Conservation (phyloP, 2,113 vertebrate species). For the Sinocyclocheilus grahami region DNA sequence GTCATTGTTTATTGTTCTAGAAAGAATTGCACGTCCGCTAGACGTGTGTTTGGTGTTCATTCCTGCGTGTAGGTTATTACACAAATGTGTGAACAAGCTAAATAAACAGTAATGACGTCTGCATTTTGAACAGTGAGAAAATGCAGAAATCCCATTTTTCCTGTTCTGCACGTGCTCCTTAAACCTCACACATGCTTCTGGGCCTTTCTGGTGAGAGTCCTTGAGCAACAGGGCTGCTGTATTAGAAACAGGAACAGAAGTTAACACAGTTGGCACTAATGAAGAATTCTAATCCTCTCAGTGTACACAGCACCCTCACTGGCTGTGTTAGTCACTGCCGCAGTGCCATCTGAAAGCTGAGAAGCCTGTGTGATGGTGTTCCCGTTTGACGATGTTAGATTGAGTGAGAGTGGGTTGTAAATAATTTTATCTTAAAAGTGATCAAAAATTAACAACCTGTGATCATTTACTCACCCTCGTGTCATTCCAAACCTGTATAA, state of each 20-base stretch:
- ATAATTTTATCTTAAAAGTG: background rate
- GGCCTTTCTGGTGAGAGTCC: slow-evolving; percentile 66
- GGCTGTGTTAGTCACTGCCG: slow-evolving; percentile 50
- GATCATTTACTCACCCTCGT: background rate
- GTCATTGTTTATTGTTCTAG: background rate
- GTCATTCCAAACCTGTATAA: background rate
- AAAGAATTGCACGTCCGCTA: background rate
- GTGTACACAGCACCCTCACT: slow-evolving; percentile 55
- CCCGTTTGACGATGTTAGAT: background rate
- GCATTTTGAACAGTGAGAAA: slow-evolving; percentile 3
- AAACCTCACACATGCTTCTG: slow-evolving; percentile 64
- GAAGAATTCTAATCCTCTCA: slow-evolving; percentile 58
- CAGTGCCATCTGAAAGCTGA: background rate
- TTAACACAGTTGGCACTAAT: slow-evolving; percentile 65
- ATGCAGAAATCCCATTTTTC: slow-evolving; percentile 40
- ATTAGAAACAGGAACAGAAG: slow-evolving; percentile 61
- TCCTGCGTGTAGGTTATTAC: background rate
- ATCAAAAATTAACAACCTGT: background rate
- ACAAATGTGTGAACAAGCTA: background rate
- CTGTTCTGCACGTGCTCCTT: slow-evolving; percentile 59
- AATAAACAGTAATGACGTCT: slow-evolving; percentile 31
- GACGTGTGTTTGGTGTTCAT: background rate
- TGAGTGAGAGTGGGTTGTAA: background rate
- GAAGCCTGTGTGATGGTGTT: background rate
- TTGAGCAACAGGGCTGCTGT: slow-evolving; percentile 63